A percentile compares a stretch with the other conserved stretches of the same genome.
Conservation (phyloP, 2,888 invertebrate genomes). For the Poecilobothrus nobilitatus region DNA sequence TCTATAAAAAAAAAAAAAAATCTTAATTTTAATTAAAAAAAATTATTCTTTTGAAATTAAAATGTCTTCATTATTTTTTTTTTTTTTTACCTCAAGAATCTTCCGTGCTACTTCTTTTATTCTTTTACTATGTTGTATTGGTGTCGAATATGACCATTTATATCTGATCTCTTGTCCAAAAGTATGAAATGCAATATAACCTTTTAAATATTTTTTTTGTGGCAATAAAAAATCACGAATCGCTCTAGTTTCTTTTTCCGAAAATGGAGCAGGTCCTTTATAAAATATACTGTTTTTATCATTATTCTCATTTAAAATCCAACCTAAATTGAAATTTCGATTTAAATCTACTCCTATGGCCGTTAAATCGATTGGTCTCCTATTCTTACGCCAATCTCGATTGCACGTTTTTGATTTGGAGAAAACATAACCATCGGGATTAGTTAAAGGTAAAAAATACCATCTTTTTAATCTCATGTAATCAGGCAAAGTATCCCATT, state of each 20-base stretch:
- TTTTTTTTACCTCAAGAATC: no score
- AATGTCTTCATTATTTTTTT: no score
- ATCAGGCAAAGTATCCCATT: constrained; percentile 54
- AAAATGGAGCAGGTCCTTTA: constrained; percentile 54
- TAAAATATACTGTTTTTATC: constrained; percentile 52
- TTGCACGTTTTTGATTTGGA: constrained; percentile 61
- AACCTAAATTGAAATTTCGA: constrained; percentile 79
- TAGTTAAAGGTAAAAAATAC: constrained; percentile 60
- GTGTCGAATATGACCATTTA: no score
- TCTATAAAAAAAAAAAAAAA: no score
- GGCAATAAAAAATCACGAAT: constrained; percentile 44
- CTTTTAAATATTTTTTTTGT: no score
- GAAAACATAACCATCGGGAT: constrained; percentile 82
- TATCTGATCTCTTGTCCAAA: no score
- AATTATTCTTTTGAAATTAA: no score
- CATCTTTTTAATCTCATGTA: constrained; percentile 72
- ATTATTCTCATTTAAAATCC: constrained; percentile 53
- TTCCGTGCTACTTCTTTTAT: no score
- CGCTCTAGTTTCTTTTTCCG: constrained; percentile 59
- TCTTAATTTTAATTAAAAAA: no score
- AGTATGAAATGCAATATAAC: no score
- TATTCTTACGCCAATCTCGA: constrained; percentile 76
- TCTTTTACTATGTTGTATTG: no score
- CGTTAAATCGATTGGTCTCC: constrained; percentile 41
- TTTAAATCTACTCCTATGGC: constrained; percentile 75